Conservation (phyloP, 2,888 invertebrate species). For the Drosophila pegasa region DNA sequence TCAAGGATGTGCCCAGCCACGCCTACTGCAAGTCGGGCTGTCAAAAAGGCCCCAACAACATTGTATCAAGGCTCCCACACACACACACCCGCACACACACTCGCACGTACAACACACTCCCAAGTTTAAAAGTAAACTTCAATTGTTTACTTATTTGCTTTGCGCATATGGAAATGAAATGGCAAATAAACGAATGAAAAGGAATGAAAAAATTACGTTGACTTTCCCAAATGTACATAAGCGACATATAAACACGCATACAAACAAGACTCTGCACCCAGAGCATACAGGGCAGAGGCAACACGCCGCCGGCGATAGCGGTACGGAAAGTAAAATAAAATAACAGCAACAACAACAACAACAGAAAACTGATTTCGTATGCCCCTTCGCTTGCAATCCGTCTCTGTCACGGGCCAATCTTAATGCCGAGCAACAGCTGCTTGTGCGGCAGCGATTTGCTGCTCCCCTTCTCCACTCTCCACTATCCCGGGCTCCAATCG, state of each 20-base stretch:
- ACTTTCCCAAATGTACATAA: conserved; percentile 60
- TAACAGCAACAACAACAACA: conserved; percentile 18
- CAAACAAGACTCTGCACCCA: conserved; percentile 4
- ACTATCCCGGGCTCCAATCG: not conserved
- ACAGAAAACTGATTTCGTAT: conserved; percentile 26
- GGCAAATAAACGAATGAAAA: conserved; percentile 65
- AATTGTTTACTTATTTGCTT: conserved; percentile 75
- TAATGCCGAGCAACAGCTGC: conserved; percentile 33
- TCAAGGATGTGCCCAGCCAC: conserved; percentile 30
- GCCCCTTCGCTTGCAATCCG: conserved; percentile 5
- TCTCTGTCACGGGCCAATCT: conserved; percentile 24
- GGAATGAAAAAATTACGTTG: conserved; percentile 72
- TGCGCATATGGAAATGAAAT: conserved; percentile 78
- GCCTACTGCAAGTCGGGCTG: conserved; percentile 39
- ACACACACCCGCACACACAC: conserved; percentile 19
- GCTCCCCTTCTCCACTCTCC: no score
- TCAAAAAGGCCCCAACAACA: conserved; percentile 56
- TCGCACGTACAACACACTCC: conserved; percentile 16
- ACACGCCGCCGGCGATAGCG: conserved; percentile 20
- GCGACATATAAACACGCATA: conserved; percentile 22
- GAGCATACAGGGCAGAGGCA: conserved; percentile 11
- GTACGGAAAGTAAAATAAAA: conserved; percentile 5
- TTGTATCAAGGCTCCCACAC: conserved; percentile 21
- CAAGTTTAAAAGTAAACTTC: conserved; percentile 52
- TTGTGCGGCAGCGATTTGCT: not conserved